These are phyloP conservation scores for Nomada fabriciana DNA, from an alignment of 2,888 invertebrate genomes.

Conservation along the genomic window DNA sequence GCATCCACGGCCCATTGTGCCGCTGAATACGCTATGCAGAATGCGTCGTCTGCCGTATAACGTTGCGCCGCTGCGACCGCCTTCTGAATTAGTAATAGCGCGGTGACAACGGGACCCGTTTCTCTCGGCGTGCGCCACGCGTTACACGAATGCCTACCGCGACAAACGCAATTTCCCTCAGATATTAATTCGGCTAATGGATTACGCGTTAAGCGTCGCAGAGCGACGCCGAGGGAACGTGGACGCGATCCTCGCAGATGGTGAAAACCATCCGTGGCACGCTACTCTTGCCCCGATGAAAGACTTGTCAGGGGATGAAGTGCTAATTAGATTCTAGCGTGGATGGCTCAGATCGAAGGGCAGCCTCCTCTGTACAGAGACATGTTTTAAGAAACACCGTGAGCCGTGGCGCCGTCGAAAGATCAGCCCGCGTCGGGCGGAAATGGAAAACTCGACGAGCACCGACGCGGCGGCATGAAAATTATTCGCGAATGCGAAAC, in stretches of 20 bases:
- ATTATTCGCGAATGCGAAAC: slow-evolving; percentile 32
- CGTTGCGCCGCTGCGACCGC: slow-evolving; percentile 77
- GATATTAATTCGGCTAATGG: slow-evolving; percentile 80
- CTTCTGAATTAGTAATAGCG: slow-evolving; percentile 81
- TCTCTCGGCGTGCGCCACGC: slow-evolving; percentile 21
- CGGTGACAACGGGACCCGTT: slow-evolving; percentile 72
- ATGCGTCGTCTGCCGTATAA: slow-evolving; percentile 79
- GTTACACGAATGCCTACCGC: slow-evolving; percentile 64
- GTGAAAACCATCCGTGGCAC: neutral
- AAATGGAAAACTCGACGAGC: slow-evolving; percentile 12
- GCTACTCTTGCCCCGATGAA: neutral
- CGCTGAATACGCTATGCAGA: slow-evolving; percentile 79
- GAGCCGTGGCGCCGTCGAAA: neutral
- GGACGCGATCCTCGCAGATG: slow-evolving; percentile 2
- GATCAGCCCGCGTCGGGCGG: neutral
- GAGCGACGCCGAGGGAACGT: neutral
- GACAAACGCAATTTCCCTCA: slow-evolving; percentile 77
- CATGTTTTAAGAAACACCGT: too few relatives aligned
- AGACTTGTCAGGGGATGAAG: too few relatives aligned
- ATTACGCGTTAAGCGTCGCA: slow-evolving; percentile 73
- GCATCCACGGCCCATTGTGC: slow-evolving; percentile 79
- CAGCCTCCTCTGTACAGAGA: too few relatives aligned
- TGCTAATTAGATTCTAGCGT: neutral
- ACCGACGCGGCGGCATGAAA: neutral
- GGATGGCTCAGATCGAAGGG: too few relatives aligned